Conservation (phyloP, 2,888 invertebrate genomes). For the Mesoligia furuncula region DNA sequence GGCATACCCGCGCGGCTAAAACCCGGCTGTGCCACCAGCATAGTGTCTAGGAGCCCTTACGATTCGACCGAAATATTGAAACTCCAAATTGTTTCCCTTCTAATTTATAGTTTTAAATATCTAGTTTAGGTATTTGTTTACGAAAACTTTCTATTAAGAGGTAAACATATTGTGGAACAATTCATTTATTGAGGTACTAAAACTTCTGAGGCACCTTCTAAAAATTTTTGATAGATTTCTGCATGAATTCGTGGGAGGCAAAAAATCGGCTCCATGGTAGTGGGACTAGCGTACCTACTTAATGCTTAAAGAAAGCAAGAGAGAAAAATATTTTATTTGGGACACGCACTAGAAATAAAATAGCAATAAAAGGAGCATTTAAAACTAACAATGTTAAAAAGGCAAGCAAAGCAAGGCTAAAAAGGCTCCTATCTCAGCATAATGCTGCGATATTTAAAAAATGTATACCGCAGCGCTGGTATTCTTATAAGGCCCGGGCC, state of each 20-base stretch:
- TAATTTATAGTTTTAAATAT: constrained; percentile 59
- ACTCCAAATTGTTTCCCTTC: constrained; percentile 56
- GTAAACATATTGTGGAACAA: not conserved
- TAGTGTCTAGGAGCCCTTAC: not conserved
- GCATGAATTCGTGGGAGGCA: not conserved
- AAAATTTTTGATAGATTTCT: not conserved
- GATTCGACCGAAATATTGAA: constrained; percentile 59
- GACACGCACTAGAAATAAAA: not conserved
- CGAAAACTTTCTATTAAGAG: not conserved
- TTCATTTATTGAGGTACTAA: not conserved
- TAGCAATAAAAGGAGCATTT: not conserved
- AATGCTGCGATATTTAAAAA: no score
- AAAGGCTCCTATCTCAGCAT: not conserved
- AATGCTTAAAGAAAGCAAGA: not conserved
- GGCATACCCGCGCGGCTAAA: no score
- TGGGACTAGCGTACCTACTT: not conserved
- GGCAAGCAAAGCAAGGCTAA: no score
- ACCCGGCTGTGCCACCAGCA: no score
- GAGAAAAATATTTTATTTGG: not conserved
- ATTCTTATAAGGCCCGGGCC: no score
- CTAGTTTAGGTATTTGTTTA: constrained; percentile 17
- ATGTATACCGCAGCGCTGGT: no score
- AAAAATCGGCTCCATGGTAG: not conserved
- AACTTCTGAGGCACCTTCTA: not conserved
- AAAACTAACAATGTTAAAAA: not conserved